Conservation (phyloP, 2,888 invertebrate genomes). For the Matsumyia berberina region DNA sequence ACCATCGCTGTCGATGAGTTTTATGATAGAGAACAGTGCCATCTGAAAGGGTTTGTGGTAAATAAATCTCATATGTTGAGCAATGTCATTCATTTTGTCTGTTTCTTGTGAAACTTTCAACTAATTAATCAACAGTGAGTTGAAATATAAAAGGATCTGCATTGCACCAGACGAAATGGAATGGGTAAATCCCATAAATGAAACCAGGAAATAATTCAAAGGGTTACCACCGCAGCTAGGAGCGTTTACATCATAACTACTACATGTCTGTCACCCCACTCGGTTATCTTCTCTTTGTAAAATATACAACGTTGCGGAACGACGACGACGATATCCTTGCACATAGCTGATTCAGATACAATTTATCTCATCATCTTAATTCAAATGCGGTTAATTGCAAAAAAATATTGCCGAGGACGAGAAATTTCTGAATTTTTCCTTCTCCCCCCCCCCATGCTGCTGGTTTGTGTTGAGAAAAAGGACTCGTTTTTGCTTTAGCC, state of each 20-base stretch:
- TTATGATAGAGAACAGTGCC: constrained; percentile 40
- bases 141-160: constrained; percentile 14
- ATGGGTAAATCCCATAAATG: constrained; percentile 12
- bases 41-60: constrained; percentile 47
- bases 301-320: constrained; percentile 12
- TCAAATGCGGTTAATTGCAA: constrained; percentile 70
- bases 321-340: constrained; percentile 32
- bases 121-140: constrained; percentile 34
- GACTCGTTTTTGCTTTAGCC: constrained; percentile 17
- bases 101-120: constrained; percentile 12
- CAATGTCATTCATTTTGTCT: constrained; percentile 22
- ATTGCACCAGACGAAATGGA: constrained; percentile 14
- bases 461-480: constrained; percentile 24
- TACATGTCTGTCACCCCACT: constrained; percentile 38
- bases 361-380: constrained; percentile 61
- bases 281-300: constrained; percentile 15
- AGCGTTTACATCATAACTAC: constrained; percentile 48
- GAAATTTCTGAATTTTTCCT: constrained; percentile 12
- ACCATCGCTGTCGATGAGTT: constrained; percentile 19
- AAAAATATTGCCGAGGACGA: constrained; percentile 4
- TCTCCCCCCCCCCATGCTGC: not conserved
- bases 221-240: constrained; percentile 4
- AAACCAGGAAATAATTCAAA: constrained; percentile 45
- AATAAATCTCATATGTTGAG: too few species aligned
- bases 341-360: constrained; percentile 48